Evolutionary conservation across 2,888 invertebrate species (phyloP), one percentile per base, ranked within the genome.

Genomic region (Andricus quercusramuli): DNA sequence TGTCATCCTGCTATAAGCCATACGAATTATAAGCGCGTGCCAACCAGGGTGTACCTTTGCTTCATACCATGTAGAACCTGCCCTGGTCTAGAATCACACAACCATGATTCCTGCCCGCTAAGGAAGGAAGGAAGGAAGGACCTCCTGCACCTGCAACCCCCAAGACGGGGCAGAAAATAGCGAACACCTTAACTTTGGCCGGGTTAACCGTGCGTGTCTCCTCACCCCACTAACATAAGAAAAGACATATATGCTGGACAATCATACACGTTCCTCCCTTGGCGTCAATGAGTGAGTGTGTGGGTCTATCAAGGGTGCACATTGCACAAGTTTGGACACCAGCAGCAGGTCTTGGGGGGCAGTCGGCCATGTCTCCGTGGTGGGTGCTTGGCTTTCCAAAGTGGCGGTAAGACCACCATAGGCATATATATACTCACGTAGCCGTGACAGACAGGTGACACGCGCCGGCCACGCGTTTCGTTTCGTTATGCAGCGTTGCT

Each of bases 381-480:
- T 89, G 88, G 90, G 82, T 86, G 86, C 85, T 82, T 86, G 79
- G 11, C 11, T 44, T 44, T 44, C 83, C 85, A 86, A 85, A 86
- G 86, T 85, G 80, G 79, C 81, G 79, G 83, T 82, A 15, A 11
- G 44, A 15, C 44, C 44, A 44, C 44, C 44, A 44, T 15, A 13
- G 78, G 82, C 77, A 84, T 82, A 80, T 80, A 87, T 80, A 87
- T 83, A 88, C 83, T 84, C 91, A 90, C 86, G 87, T 85, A 86
- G 90, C 86, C 92, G 87, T 92, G 89, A 92, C 90, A 88, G 88
- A 91, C 92, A 92, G 92, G 92, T 92, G 92, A 92, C 92, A 92
- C 92, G 92, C 90, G 92, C 87, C 88, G 77, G 89, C 87, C 91
- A 90, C 91, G 91, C 91, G 90, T 85, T 83, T 82, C 80, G 66